Conservation (phyloP, 1,140 invertebrate genomes). For the Macrotrachela quadricornifera region DNA sequence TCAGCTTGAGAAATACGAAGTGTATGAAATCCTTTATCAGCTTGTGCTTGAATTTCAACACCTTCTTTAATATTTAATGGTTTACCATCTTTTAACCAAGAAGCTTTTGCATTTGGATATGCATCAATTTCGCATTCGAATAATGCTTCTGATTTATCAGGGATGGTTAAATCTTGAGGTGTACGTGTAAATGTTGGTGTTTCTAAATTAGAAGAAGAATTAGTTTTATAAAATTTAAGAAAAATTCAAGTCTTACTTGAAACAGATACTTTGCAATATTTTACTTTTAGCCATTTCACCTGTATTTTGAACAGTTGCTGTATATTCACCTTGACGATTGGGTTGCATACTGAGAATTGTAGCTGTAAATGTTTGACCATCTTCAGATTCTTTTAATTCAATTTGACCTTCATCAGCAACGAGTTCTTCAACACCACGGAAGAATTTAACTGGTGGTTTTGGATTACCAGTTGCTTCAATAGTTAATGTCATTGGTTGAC, state of each 20-base stretch:
- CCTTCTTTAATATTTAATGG: background rate
- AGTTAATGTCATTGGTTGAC: no score
- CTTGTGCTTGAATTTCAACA: background rate
- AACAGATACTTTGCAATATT: background rate
- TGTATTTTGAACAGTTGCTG: background rate
- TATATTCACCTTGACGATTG: slow-evolving; percentile 24
- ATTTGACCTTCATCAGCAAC: slow-evolving; percentile 16
- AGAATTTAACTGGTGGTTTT: background rate
- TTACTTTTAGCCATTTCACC: background rate
- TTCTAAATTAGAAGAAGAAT: background rate
- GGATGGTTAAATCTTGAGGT: background rate
- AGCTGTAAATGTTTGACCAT: slow-evolving; percentile 20
- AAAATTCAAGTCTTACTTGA: background rate
- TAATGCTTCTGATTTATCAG: background rate
- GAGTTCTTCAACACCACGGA: slow-evolving; percentile 13
- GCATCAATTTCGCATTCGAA: background rate
- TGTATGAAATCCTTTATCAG: background rate
- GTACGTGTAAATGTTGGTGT: background rate
- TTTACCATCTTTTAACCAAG: background rate
- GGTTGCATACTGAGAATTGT: slow-evolving; percentile 12
- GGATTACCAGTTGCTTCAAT: background rate
- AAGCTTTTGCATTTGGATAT: background rate
- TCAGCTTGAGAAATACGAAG: background rate
- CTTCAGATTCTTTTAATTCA: slow-evolving; percentile 16
- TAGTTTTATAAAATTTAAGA: background rate